Percentiles rank a stretch among this genome's conserved stretches.
These are phyloP conservation scores for Pantherophis guttatus DNA, from an alignment of 2,113 vertebrate species.

Conservation along the genomic window DNA sequence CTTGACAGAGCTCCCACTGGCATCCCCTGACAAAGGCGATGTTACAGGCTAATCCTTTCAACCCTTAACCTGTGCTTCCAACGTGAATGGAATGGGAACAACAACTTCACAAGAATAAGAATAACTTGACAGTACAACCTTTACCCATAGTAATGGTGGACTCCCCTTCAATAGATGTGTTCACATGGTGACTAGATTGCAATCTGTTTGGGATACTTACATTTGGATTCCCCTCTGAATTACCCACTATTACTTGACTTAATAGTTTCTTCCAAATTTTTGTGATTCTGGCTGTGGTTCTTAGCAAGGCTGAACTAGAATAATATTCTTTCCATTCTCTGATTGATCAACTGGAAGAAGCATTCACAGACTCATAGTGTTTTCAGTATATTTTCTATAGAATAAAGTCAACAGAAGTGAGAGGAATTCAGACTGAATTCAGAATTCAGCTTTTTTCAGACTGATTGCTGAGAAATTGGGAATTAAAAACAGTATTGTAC, in stretches of 20 bases:
- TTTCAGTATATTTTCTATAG: background rate
- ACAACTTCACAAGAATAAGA: background rate
- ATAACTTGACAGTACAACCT: background rate
- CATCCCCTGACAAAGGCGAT: no score
- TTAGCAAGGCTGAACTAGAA: background rate
- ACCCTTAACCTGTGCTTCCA: no score
- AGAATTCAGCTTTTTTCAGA: background rate
- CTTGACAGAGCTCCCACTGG: no score
- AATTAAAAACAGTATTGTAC: background rate
- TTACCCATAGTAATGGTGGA: background rate
- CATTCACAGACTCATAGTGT: background rate
- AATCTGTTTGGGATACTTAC: background rate
- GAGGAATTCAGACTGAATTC: background rate
- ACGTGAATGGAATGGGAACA: background rate
- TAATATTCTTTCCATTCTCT: background rate
- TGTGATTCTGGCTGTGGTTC: background rate
- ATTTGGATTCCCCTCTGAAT: background rate
- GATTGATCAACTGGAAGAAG: background rate
- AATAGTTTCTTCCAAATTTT: background rate
- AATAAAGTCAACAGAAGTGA: background rate
- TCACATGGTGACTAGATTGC: background rate
- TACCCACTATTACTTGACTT: background rate
- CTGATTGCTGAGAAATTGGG: background rate
- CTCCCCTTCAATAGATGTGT: background rate
- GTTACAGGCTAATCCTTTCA: no score